Base-by-base conservation (phyloP, 2,113 vertebrate genomes). In the Arothron firmamentum region DNA sequence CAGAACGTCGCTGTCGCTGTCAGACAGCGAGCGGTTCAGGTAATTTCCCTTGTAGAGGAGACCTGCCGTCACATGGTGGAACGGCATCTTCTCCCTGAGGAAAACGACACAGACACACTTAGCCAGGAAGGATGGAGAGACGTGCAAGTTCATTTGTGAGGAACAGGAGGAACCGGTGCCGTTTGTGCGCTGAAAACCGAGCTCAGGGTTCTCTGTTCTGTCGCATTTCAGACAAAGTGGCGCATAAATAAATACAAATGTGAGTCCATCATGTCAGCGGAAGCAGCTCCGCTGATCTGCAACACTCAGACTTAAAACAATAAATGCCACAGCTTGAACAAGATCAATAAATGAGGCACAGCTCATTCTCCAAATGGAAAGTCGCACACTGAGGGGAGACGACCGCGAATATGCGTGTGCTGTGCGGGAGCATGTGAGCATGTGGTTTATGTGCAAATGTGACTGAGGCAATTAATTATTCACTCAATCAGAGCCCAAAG, bases 21-120 rank as follows among this genome's bases (percentile, higher is more conserved):
- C 94, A 0, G 96, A 98, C 63, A 99, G 92, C 0, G 96, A 95
- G 58, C 94, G 92, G 88, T 94, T 98, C 90, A 99, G 91, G 87
- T 94, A 98, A 87, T 96, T 98, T 83, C 95, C 95, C 75, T 99
- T 99, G 92, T 98, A 99, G 87, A 99, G 92, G 88, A 99, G 91
- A 71, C 96, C 95, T 61, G 95, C 95, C 65, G 96, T 98, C 87
- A 99, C 96, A 82, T 97, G 96, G 80, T 98, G 96, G 92, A 99
- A 99, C 87, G 96, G 96, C 96, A 99, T 99, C 93, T 96, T 98
- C 88, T 94, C 94, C 93, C 96, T 97, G 74, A 47, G 25, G 45
- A 47, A n/a, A 14, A 38, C 18, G 61, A 10, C 9, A 64, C 43
- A 28, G 52, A 74, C n/a, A 56, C 0, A 6, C 20, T 78, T 31